Percentiles rank a stretch among this genome's conserved stretches.
Conservation (phyloP, 92 coral and sea anemone species). For the Phenganax stokvisi region DNA sequence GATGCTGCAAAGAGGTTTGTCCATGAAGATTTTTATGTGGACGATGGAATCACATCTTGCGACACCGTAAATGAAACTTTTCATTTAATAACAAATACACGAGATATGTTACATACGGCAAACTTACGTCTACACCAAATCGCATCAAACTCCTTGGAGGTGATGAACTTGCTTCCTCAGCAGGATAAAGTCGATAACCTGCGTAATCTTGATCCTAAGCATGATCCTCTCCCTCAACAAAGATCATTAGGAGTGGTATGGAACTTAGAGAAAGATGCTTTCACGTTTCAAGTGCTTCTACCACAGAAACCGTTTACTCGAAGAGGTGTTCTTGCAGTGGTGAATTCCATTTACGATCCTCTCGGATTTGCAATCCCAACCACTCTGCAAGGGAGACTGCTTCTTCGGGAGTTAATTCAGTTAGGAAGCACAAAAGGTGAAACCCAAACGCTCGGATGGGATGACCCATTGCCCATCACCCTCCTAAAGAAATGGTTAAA, state of each 20-base stretch:
- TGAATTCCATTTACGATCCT: constrained; percentile 45
- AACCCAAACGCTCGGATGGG: constrained; percentile 41
- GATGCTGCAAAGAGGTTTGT: constrained; percentile 18
- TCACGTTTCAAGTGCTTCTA: constrained; percentile 37
- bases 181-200: constrained; percentile 11
- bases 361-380: constrained; percentile 43
- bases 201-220: constrained; percentile 40
- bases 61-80: constrained; percentile 33
- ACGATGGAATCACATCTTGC: constrained; percentile 39
- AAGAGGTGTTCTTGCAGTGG: constrained; percentile 45
- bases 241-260: constrained; percentile 39
- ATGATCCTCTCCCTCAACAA: constrained; percentile 39
- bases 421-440: constrained; percentile 26
- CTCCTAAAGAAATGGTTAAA: constrained; percentile 33
- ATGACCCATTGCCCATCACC: constrained; percentile 39
- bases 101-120: constrained; percentile 40
- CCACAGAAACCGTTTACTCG: constrained; percentile 45
- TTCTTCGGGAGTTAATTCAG: constrained; percentile 29
- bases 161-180: background rate
- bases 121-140: constrained; percentile 33
- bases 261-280: constrained; percentile 34
- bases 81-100: constrained; percentile 33
- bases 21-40: constrained; percentile 29
- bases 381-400: constrained; percentile 39
- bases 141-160: constrained; percentile 12